Evolutionary conservation across 2,797 vertebrate species (phyloP), one percentile per base, ranked within the genome.

Genomic region (Danio aesculapii): DNA sequence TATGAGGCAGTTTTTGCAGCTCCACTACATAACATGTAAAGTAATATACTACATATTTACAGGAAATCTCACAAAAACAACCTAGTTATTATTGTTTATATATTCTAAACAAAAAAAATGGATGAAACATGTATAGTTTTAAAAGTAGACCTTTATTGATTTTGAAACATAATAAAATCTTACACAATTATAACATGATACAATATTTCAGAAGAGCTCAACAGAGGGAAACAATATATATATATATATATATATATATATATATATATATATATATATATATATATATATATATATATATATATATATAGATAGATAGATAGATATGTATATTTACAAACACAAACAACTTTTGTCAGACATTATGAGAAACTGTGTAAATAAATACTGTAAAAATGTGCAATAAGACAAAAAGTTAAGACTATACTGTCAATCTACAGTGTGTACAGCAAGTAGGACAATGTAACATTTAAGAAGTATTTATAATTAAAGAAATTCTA

Each of bases 341-440:
- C 57, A 47, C 16, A 72, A 7, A 47, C 16, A 72, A 7, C 2
- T 61, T 58, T 4, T 30, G 30, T 30, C 30, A 11, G 19, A 6
- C 0, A 74, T 39, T 74, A 53, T 39, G 8, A 59, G 13, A 49
- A 61, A 12, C 12, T 30, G 0, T 11, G 6, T 6, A 57, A 57
- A 71, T 71, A 74, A 74, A 74, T 74, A 74, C 49, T 17, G 9
- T 16, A 17, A 58, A 59, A 73, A 47, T 8, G 46, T 72, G 17
- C 47, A 73, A 73, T 47, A 17, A 59, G 43, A 47, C 71, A 73
- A 8, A n/a, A 1, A n/a, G 8, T 1, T 30, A 30, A 30, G 30
- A 3, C 30, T 3, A 30, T 30, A 49, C 21, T 30, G 12, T 6
- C 9, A 69, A 4, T 39, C 9, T 49, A 59, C 12, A 61, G 13